Evolutionary conservation across 2,797 vertebrate species (phyloP).

Genomic region (Podarcis siculus): DNA sequence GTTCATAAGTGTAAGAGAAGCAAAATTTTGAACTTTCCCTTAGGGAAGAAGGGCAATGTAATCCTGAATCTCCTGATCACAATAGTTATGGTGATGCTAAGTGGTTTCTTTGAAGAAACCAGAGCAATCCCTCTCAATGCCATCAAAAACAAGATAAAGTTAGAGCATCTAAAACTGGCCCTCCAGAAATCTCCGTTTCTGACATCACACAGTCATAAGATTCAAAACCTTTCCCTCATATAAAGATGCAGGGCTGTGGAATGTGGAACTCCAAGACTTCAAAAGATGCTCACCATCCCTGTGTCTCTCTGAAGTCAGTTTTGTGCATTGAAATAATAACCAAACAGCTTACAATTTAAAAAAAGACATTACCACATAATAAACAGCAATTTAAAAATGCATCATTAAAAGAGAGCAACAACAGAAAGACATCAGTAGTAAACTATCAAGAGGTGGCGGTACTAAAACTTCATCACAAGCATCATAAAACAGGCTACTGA

Average conservation of each 20-base stretch:
- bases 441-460: not conserved
- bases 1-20: not conserved
- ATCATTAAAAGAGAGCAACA: not conserved
- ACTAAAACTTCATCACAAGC: not conserved
- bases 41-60: not conserved
- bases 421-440: not conserved
- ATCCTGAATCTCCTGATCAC: not conserved
- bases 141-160: no score
- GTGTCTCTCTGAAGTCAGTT: not conserved
- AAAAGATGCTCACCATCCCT: not conserved
- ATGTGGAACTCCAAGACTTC: not conserved
- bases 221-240: not conserved
- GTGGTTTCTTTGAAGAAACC: not conserved
- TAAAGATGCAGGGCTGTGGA: not conserved
- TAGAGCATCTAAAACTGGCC: not conserved
- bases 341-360: not conserved
- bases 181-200: not conserved
- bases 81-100: not conserved
- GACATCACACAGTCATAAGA: not conserved
- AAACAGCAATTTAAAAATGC: not conserved
- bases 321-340: not conserved
- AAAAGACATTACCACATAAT: no score
- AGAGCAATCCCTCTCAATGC: no score
- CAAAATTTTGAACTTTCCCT: not conserved
- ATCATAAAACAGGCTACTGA: not conserved